Percentiles rank a stretch among this genome's conserved stretches.
Evolutionary conservation across 2,113 vertebrate species (phyloP).

Genomic region (Laterallus jamaicensis): DNA sequence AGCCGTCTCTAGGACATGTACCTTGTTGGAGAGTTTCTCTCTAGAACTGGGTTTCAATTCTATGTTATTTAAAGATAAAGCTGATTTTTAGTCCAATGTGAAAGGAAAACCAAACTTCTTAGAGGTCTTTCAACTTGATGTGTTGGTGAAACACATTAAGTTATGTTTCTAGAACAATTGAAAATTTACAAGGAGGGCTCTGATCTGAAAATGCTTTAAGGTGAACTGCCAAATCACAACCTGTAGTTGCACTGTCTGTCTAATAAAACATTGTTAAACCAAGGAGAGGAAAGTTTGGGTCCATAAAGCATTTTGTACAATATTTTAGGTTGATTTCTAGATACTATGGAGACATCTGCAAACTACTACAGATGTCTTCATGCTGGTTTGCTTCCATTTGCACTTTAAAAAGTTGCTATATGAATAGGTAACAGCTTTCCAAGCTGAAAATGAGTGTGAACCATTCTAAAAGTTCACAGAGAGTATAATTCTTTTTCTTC

Average conservation of each 20-base stretch:
- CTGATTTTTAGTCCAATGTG: rapidly evolving
- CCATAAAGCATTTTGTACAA: background rate
- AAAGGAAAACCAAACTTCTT: background rate
- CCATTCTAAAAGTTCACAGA: background rate
- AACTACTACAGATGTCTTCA: background rate
- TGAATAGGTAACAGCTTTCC: conserved; percentile 7
- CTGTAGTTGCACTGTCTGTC: background rate
- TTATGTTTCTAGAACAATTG: background rate
- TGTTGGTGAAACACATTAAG: background rate
- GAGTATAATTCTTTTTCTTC: background rate
- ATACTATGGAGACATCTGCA: background rate
- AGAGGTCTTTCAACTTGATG: background rate
- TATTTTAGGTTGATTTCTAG: background rate
- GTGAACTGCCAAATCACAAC: background rate
- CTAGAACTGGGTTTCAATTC: background rate
- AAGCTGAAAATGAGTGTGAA: conserved; percentile 43
- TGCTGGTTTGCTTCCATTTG: background rate
- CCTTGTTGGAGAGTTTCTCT: background rate
- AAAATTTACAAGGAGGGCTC: background rate
- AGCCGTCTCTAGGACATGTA: rapidly evolving
- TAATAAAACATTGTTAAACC: background rate
- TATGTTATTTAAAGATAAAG: background rate
- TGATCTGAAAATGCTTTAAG: background rate
- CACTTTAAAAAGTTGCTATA: background rate
- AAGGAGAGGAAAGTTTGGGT: background rate